Percentiles rank a stretch among this genome's conserved stretches.
Conservation (phyloP, 1,140 invertebrate species). For the Nephotettix cincticeps region DNA sequence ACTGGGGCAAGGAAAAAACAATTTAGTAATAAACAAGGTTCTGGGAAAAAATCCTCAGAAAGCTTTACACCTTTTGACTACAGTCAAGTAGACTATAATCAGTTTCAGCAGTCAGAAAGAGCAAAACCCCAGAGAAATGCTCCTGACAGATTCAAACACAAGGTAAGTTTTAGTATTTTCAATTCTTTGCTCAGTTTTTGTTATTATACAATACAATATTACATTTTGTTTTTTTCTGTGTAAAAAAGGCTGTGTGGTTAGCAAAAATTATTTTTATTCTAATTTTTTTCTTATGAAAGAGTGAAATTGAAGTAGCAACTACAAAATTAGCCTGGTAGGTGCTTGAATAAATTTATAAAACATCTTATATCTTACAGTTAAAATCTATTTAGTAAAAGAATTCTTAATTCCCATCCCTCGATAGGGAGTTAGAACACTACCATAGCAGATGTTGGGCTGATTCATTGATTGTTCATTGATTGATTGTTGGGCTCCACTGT, state of each 20-base stretch:
- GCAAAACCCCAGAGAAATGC: not conserved
- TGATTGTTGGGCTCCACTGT: too few species aligned
- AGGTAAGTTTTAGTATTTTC: not conserved
- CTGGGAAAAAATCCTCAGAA: not conserved
- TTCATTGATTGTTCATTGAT: too few species aligned
- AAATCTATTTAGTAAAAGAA: too few species aligned
- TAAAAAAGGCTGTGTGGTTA: not conserved
- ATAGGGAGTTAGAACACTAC: too few species aligned
- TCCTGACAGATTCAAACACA: constrained; percentile 13
- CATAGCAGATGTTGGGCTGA: too few species aligned
- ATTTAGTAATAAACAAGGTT: not conserved
- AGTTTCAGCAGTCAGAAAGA: constrained; percentile 6
- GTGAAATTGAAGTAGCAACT: not conserved
- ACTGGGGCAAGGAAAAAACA: not conserved
- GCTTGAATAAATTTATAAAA: not conserved
- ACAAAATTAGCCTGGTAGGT: not conserved
- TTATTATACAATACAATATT: not conserved
- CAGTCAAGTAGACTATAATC: constrained; percentile 22
- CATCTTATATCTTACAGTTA: too few species aligned
- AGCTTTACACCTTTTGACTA: constrained; percentile 29
- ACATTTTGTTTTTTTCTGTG: not conserved
- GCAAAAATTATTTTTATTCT: not conserved
- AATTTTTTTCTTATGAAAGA: not conserved
- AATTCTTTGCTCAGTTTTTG: not conserved
- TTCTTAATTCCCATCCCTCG: too few species aligned